Conservation (phyloP, 64 coral and sea anemone species). For the Anthopleura sola region DNA sequence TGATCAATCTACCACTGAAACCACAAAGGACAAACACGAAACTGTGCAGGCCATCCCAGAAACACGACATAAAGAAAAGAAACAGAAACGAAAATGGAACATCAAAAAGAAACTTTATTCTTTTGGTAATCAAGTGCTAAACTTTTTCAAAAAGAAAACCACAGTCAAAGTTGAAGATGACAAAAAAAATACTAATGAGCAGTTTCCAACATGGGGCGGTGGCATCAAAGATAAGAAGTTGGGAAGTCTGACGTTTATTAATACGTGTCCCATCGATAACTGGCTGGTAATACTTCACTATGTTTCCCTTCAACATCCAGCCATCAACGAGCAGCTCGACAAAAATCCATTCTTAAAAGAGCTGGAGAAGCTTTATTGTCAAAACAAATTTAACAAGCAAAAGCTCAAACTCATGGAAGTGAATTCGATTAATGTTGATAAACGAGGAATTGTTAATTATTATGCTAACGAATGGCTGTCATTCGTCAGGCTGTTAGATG, state of each 20-base stretch:
- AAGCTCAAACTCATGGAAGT: neutral
- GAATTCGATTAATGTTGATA: neutral
- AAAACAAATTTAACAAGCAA: constrained; percentile 1
- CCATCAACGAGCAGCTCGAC: neutral
- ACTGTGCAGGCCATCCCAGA: too few species aligned
- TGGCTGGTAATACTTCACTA: constrained; percentile 4
- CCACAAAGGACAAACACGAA: too few species aligned
- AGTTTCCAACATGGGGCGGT: neutral
- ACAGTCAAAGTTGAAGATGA: neutral
- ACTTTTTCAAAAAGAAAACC: neutral
- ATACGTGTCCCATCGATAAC: neutral
- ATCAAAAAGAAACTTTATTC: neutral
- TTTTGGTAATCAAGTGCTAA: neutral
- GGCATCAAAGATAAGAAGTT: neutral
- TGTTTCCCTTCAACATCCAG: neutral
- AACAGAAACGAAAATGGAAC: neutral
- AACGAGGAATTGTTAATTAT: neutral
- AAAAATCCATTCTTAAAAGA: neutral
- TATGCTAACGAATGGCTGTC: neutral
- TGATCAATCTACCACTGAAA: too few species aligned
- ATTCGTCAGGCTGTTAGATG: neutral
- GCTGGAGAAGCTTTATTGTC: neutral
- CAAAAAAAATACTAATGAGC: neutral
- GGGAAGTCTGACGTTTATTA: neutral
- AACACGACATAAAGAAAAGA: too few species aligned